Conservation (phyloP, 2,888 invertebrate species). For the Epinotia ramella region DNA sequence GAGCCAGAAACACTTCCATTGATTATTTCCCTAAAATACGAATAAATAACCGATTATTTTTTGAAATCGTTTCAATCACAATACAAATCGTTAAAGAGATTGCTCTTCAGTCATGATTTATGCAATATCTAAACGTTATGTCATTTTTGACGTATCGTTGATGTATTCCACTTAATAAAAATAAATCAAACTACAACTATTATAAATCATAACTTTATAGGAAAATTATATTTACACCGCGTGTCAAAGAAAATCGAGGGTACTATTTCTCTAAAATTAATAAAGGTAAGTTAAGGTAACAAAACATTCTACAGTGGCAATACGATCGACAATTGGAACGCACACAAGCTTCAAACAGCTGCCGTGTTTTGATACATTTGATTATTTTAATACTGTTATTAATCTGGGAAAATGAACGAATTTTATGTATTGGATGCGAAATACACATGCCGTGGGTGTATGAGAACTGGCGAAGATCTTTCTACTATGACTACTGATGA, state of each 20-base stretch:
- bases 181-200: no score
- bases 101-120: not conserved
- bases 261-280: not conserved
- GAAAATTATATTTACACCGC: no score
- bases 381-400: not conserved
- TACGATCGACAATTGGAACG: slow-evolving; percentile 15
- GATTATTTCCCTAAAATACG: no score
- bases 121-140: slow-evolving; percentile 21
- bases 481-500: slow-evolving; percentile 57
- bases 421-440: slow-evolving; percentile 44
- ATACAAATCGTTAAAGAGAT: no score
- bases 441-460: slow-evolving; percentile 60
- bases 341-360: slow-evolving; percentile 24
- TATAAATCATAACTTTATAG: no score
- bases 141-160: slow-evolving; percentile 14
- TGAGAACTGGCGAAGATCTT: slow-evolving; percentile 54
- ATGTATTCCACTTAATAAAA: slow-evolving; percentile 2
- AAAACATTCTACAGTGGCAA: not conserved
- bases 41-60: no score
- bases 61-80: no score
- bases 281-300: not conserved
- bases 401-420: slow-evolving; percentile 24
- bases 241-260: not conserved
- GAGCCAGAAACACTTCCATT: no score
- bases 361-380: not conserved